Evolutionary conservation across 2,888 invertebrate genomes (phyloP), one percentile per base, ranked within the genome.

Genomic region (Mimumesa dahlbomi): DNA sequence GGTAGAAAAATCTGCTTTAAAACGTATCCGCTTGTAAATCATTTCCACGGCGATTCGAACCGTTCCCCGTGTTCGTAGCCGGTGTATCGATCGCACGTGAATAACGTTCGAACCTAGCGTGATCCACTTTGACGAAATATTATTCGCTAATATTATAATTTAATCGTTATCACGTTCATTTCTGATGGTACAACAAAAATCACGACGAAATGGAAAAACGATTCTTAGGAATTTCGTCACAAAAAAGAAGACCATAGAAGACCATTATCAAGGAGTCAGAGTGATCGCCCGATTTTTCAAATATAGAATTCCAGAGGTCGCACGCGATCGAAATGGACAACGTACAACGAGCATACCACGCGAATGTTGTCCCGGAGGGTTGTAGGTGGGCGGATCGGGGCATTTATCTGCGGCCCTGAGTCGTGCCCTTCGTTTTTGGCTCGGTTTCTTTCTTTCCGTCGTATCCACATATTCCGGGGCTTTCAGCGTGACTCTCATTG

Each of bases 331-430:
- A 31, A 38, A 40, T 40, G 40, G 62, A 46, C 52, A 67, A 53
- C 49, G 49, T 43, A 58, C 43, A n/a, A 45, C 56, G 40, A 38
- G 59, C 56, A 71, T 49, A 62, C 58, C 72, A 38, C 65, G 31
- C 40, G 38, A 58, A 29, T 59, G 48, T 59, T 59, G 65, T 56
- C 59, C 59, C 7, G 40, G 34, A 45, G 69, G 61, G 53, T 75
- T 53, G 69, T 62, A 68, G 29, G 48, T 49, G 43, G 66, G 66
- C 65, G 77, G 73, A 63, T 72, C 69, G 45, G 19, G 59, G 71
- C 67, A 74, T 81, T 80, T 79, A 79, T 81, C 69, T 42, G 61
- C 46, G 19, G 38, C 59, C 56, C 58, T 50, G 46, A 45, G 58
- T 68, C 67, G 34, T 38, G 63, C 18, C 45, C 61, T 49, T 31